Base-by-base conservation (phyloP, 2,888 invertebrate species). In the Rhamphomyia laevipes region DNA sequence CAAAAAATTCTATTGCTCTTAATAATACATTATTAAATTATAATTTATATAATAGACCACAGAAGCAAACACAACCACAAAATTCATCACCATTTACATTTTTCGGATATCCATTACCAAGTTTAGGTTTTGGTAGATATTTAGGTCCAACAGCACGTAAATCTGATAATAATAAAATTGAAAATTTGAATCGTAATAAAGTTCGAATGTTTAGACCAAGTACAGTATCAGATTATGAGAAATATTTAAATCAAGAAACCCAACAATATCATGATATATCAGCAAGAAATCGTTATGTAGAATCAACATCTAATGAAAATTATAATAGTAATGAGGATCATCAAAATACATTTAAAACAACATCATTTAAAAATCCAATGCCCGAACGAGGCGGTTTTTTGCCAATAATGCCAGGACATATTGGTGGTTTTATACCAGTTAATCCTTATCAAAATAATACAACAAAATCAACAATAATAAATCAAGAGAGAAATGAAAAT, bases 61-160 rank as follows among this genome's bases (percentile, higher is more conserved):
- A 37, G 49, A 53, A 38, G 47, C 55, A 45, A 51, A 61, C 67
- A 47, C 65, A 68, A 33, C n/a, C n/a, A n/a, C 47, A 45, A 45
- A 42, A 46, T 16, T 73, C 73, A 31, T 73, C 77, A 1, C 77
- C 81, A 0, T 87, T 88, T 56, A 87, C 89, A 13, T 87, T 90
- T 62, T 90, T 90, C 60, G 90, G 90, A 0, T 81, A 89, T 62
- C 89, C 90, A 0, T 63, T 90, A 51, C 85, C 88, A 2, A 75
- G 78, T 37, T 65, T 89, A 43, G 82, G 81, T 56, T 76, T 87
- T 59, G 80, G 81, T 12, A 81, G 81, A 58, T 68, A 86, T 40
- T 76, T 83, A 69, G 71, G 72, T 5, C 62, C 61, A n/a, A 65
- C 62, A 1, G 59, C 64, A 1, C 47, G 57, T 30, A 54, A 74